Percentiles rank a stretch among this genome's conserved stretches.
Evolutionary conservation across 35 echinoderm and acorn worm species (phyloP).

Genomic region (Diadema setosum): DNA sequence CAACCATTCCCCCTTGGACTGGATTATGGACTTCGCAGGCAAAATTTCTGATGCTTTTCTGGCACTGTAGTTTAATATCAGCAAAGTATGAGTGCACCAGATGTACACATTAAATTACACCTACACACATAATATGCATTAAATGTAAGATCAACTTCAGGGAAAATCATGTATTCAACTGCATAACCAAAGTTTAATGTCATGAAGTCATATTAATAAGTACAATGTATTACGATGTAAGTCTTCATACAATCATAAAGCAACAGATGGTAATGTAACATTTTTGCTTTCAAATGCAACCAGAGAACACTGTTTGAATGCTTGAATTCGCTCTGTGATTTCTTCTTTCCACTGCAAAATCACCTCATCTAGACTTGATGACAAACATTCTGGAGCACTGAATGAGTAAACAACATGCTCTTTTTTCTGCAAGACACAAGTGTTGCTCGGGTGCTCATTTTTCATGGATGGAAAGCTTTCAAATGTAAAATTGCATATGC

Average conservation of each 20-base stretch:
- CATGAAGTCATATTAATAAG: background rate
- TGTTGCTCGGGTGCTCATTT: background rate
- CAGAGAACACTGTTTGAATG: background rate
- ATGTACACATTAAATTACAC: too few relatives aligned
- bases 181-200: too few relatives aligned
- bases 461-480: background rate
- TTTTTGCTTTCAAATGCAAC: background rate
- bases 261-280: constrained; percentile 37
- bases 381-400: constrained; percentile 41
- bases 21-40: too few relatives aligned
- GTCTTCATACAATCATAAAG: background rate
- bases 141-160: too few relatives aligned
- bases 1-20: too few relatives aligned
- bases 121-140: too few relatives aligned
- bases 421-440: background rate
- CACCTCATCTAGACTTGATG: background rate
- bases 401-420: constrained; percentile 47
- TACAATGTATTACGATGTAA: background rate
- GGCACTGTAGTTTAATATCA: too few relatives aligned
- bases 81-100: too few relatives aligned
- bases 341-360: background rate
- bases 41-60: too few relatives aligned
- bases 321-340: background rate
- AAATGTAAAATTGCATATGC: background rate
- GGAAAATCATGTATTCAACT: too few relatives aligned